Conservation (phyloP, 92 coral and sea anemone species). For the Montipora capitata region DNA sequence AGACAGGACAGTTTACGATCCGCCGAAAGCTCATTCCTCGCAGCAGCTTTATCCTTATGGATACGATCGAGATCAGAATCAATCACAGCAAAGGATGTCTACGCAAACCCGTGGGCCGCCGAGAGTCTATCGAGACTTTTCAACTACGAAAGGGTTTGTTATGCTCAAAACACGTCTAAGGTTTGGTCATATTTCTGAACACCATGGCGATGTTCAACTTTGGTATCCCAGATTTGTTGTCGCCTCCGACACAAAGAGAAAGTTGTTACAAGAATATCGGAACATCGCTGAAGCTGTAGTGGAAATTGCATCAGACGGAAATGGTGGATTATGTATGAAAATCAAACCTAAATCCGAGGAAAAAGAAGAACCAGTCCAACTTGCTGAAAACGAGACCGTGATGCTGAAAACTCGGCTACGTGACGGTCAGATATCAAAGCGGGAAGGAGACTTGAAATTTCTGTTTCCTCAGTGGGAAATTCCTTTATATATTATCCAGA, state of each 20-base stretch:
- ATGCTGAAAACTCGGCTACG: constrained; percentile 5
- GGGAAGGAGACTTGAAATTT: neutral
- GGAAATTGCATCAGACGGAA: neutral
- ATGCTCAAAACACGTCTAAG: no score
- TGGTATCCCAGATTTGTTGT: neutral
- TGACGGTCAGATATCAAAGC: neutral
- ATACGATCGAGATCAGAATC: neutral
- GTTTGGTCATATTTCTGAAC: no score
- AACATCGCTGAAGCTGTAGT: neutral
- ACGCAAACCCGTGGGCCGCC: neutral
- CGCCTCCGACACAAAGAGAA: neutral
- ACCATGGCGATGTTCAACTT: no score
- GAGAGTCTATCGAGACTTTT: neutral
- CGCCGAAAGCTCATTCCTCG: neutral
- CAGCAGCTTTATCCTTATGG: neutral
- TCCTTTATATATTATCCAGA: neutral
- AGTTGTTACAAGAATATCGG: neutral
- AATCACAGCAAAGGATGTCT: neutral
- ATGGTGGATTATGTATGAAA: neutral
- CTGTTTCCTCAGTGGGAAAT: neutral
- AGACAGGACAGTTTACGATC: neutral
- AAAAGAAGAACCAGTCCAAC: neutral
- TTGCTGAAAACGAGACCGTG: neutral
- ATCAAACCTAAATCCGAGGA: no score
- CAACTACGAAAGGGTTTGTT: no score